Evolutionary conservation across 1,140 invertebrate species (phyloP), one percentile per base, ranked within the genome.

Genomic region (Drosophila arizonae): DNA sequence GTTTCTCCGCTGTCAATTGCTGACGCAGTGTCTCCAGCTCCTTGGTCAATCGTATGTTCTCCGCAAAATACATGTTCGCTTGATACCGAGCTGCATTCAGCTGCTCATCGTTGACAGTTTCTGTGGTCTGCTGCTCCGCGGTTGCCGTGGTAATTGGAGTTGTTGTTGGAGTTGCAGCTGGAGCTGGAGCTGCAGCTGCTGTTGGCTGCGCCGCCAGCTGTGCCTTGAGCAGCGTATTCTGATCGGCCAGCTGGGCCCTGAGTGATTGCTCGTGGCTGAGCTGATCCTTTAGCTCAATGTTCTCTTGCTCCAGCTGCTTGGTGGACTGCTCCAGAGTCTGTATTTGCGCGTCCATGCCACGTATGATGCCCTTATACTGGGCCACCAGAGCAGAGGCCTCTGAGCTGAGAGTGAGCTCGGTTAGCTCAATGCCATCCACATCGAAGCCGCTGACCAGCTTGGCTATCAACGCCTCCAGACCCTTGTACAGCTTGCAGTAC

Each of bases 401-500:
- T 8, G 90, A 86, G 66, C 92, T 93, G 8, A 93, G 78, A 33
- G 92, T 92, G 9, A 94, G 78, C 65, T 94, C 93, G 4, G 92
- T 92, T n/a, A 93, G 81, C 26, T 94, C 94, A 3, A 93, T 81
- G 43, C 89, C 90, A 71, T 92, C 81, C 4, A 90, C 76, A 68
- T 91, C 90, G 39, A 91, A 90, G 9, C 85, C 85, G 41, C 72
- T 91, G 0, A 92, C 79, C 28, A 85, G 71, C 66, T 92, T 92
- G 13, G 75, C 82, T 46, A 92, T 81, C 45, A 89, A 55, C 6
- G 86, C 91, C 93, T 97, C 96, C 26, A 96, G 90, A 9, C 93
- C 93, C 93, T 97, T 97, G 78, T 97, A 97, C 10, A 99, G 92
- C 85, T 95, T 95, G 86, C 97, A 98, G 93, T 99, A 99, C 92